phyloP scores from a whole-genome alignment of 1,140 invertebrate species.

The Zaprionus capensis region DNA sequence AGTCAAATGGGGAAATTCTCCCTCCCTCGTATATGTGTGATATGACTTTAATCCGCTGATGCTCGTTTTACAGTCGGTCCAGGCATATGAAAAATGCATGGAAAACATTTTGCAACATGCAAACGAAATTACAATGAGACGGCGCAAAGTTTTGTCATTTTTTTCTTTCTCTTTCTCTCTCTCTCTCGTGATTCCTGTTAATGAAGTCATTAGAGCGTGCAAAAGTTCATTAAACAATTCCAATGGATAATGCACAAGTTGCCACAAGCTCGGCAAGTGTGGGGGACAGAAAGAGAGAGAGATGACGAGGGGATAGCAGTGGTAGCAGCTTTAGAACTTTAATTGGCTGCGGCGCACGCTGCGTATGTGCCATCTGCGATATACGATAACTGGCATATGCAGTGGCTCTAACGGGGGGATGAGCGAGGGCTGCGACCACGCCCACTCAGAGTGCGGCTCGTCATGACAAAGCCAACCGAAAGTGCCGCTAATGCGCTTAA shows the following conservation, averaged over 20 bases:
- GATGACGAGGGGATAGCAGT: neutral
- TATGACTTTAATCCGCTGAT: conserved; percentile 23
- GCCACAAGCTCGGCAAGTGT: conserved; percentile 11
- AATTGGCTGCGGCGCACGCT: conserved; percentile 77
- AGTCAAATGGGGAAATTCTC: conserved; percentile 35
- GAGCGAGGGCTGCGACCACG: conserved; percentile 14
- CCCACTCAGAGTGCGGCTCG: conserved; percentile 10
- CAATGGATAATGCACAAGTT: conserved; percentile 73
- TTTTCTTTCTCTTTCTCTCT: conserved; percentile 18
- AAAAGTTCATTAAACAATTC: conserved; percentile 82
- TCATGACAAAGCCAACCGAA: conserved; percentile 65
- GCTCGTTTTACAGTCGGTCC: neutral
- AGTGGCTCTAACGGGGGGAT: conserved; percentile 37
- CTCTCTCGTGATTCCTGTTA: conserved; percentile 49
- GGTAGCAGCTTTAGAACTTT: conserved; percentile 75
- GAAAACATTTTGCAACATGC: conserved; percentile 47
- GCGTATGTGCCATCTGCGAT: conserved; percentile 67
- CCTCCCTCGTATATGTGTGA: neutral
- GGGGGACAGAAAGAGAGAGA: neutral
- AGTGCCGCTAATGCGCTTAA: conserved; percentile 81
- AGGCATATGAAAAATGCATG: conserved; percentile 39
- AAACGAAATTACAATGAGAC: conserved; percentile 38
- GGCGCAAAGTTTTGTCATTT: conserved; percentile 28
- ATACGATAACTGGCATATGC: conserved; percentile 72
- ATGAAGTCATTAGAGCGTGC: conserved; percentile 75